Conservation (phyloP, 2,797 vertebrate genomes). For the Gephyroberyx darwinii region DNA sequence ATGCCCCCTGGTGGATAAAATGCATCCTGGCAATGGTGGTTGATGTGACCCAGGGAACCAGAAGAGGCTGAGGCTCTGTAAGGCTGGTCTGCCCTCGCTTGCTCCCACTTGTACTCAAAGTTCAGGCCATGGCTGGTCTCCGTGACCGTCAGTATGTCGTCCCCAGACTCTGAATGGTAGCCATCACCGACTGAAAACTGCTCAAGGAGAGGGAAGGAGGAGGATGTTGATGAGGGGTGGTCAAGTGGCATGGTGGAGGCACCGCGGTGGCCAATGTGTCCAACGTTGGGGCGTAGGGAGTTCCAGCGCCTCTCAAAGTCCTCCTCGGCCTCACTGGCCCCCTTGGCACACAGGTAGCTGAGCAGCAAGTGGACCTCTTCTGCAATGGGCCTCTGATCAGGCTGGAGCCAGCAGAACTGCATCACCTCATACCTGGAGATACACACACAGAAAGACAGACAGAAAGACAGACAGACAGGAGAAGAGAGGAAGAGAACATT, state of each 20-base stretch:
- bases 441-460: slow-evolving; percentile 7
- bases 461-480: not conserved
- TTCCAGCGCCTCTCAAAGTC: slow-evolving; percentile 97
- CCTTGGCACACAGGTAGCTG: slow-evolving; percentile 93
- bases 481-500: not conserved
- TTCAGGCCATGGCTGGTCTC: slow-evolving; percentile 96
- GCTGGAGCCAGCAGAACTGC: slow-evolving; percentile 99
- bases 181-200: slow-evolving; percentile 87
- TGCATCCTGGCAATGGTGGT: slow-evolving; percentile 84
- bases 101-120: slow-evolving; percentile 98
- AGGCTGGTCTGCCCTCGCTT: slow-evolving; percentile 83
- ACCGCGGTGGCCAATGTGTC: slow-evolving; percentile 52
- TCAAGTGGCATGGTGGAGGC: slow-evolving; percentile 43
- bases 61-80: slow-evolving; percentile 76
- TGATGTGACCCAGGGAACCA: slow-evolving; percentile 77
- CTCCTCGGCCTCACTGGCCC: slow-evolving; percentile 90
- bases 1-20: slow-evolving; percentile 85
- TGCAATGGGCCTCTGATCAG: slow-evolving; percentile 92
- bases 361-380: slow-evolving; percentile 96
- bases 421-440: slow-evolving; percentile 94
- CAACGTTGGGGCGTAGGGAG: slow-evolving; percentile 87
- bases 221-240: slow-evolving; percentile 62
- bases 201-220: slow-evolving; percentile 92
- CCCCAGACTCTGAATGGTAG: slow-evolving; percentile 88
- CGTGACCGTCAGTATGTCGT: slow-evolving; percentile 94